Evolutionary conservation across 2,888 invertebrate genomes (phyloP), one percentile per base, ranked within the genome.

Genomic region (Cheilosia grossa): DNA sequence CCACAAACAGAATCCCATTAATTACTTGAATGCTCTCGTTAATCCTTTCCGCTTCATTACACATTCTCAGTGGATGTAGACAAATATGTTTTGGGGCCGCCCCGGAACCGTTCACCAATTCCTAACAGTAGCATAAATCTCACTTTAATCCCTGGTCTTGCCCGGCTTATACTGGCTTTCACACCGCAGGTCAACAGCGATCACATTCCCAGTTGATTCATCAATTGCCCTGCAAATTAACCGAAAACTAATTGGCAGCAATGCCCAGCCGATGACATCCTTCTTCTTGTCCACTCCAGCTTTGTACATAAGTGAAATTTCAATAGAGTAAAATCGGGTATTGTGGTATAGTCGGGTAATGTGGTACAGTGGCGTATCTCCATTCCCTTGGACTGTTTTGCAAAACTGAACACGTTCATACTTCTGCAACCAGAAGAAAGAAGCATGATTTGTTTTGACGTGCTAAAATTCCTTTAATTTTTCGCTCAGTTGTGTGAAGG

Each of bases 21-120:
- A 83, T 79, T 79, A 79, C 82, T 74, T 79, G 56, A 73, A 78
- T 79, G 66, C 58, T 83, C 51, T 79, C 82, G 82, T 83, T 83
- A 83, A 83, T 83, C 82, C 82, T 83, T 83, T 83, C 74, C 79
- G 82, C 79, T 83, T 83, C 79, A 83, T 74, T 74, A 79, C 82
- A 73, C 53, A 82, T 73, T 64, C 78, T 79, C 69, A 73, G 54
- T 72, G 72, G 72, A 82, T 77, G 59, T 5, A 27, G 7, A 27
- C 7, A 27, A 1, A 27, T 27, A 27, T 9, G 30, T 30, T 30
- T 30, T 40, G 49, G n/a, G 30, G 30, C 15, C 33, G 24, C 40
- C 7, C 56, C 15, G 47, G 66, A 75, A 77, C 56, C 77, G 67
- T 58, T 58, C 66, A 61, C 47, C 49, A 78, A 69, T 74, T 79